Evolutionary conservation across 2,113 vertebrate genomes (phyloP).

Genomic region (Myodes glareolus): DNA sequence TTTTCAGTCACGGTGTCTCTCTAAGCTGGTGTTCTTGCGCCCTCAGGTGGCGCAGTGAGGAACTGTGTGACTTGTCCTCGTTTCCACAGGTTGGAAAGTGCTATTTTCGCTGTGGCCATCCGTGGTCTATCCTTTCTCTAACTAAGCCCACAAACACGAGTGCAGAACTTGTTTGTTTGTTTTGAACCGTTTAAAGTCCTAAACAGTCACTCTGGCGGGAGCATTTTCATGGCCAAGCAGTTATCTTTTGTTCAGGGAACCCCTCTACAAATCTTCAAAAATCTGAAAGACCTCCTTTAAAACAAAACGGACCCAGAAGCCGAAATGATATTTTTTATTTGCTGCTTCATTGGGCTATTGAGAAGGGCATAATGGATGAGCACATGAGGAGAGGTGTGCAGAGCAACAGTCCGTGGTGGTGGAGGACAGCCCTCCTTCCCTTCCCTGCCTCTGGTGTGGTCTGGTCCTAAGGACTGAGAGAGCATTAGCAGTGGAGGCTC

Average conservation of each 20-base stretch:
- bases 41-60: rapidly evolving
- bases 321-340: not conserved
- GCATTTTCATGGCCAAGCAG: not conserved
- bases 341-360: not conserved
- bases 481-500: not conserved
- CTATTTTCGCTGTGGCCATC: not conserved
- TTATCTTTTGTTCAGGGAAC: no score
- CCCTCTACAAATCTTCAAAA: not conserved
- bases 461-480: rapidly evolving
- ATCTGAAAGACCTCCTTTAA: not conserved
- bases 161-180: not conserved
- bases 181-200: not conserved
- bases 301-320: not conserved
- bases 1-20: not conserved
- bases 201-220: not conserved
- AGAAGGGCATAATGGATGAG: not conserved
- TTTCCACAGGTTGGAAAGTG: not conserved
- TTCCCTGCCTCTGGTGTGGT: not conserved
- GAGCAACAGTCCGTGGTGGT: not conserved
- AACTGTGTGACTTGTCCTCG: not conserved
- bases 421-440: not conserved
- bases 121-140: not conserved
- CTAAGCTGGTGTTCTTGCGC: constrained; percentile 45
- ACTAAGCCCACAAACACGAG: not conserved
- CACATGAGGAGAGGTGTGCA: not conserved